These are phyloP conservation scores for Sebastes kiyomatsui DNA, from an alignment of 2,797 vertebrate species.

Conservation along the genomic window DNA sequence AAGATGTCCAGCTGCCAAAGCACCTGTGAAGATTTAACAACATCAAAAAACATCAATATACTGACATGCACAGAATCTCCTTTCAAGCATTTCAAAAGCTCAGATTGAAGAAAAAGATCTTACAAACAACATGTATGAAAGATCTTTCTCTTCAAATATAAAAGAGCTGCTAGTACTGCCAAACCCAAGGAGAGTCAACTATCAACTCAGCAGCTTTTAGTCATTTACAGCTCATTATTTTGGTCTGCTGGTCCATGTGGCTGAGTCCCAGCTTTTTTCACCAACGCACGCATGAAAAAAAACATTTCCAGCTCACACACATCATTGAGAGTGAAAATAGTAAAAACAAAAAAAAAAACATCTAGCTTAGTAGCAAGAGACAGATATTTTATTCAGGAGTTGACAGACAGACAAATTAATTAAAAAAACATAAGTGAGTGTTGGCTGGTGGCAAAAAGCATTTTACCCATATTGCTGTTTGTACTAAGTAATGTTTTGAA, in stretches of 20 bases:
- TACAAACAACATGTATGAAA: background rate
- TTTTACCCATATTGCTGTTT: background rate
- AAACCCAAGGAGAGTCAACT: background rate
- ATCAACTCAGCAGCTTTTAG: background rate
- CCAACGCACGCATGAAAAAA: background rate
- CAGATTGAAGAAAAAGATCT: background rate
- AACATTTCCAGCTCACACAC: background rate
- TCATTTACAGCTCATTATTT: conserved; percentile 4
- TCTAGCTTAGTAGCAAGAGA: background rate
- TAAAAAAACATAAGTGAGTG: background rate
- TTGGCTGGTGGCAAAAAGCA: background rate
- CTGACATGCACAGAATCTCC: background rate
- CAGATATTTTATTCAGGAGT: background rate
- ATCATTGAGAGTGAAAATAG: background rate
- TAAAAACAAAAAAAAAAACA: background rate
- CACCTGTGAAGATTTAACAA: conserved; percentile 81
- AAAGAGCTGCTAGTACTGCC: background rate
- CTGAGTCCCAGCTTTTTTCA: background rate
- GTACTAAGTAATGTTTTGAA: background rate
- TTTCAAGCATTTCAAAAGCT: background rate
- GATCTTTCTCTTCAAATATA: background rate
- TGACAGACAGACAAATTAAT: background rate
- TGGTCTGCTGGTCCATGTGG: background rate
- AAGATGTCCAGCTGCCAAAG: conserved; percentile 99
- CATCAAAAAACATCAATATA: background rate